Conservation (phyloP, 1,140 invertebrate species). For the Planococcus citri region DNA sequence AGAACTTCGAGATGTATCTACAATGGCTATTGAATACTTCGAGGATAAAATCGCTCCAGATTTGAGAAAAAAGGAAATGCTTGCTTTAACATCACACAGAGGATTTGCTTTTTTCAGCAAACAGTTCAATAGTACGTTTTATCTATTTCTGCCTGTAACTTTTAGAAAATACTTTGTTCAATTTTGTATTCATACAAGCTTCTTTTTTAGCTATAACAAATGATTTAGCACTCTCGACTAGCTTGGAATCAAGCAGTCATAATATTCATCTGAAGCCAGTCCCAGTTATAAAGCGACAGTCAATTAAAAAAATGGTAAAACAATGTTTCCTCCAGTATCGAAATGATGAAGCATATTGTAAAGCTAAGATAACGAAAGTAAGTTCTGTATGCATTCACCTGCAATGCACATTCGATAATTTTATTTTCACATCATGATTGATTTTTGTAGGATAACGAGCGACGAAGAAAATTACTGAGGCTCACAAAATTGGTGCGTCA, state of each 20-base stretch:
- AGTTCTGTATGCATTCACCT: too few relatives aligned
- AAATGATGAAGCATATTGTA: too few relatives aligned
- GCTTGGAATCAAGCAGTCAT: neutral
- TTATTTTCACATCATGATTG: too few relatives aligned
- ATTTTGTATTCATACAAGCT: too few relatives aligned
- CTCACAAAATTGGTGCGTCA: neutral
- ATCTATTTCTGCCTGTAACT: too few relatives aligned
- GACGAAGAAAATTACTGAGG: neutral
- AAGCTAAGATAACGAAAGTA: too few relatives aligned
- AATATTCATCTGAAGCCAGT: neutral
- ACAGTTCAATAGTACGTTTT: too few relatives aligned
- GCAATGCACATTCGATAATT: too few relatives aligned
- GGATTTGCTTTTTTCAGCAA: neutral
- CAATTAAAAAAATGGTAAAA: neutral
- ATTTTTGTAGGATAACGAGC: too few relatives aligned
- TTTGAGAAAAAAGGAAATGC: slow-evolving; percentile 33
- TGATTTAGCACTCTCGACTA: neutral
- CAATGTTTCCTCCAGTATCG: too few relatives aligned
- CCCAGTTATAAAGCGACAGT: neutral
- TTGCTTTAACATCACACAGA: neutral
- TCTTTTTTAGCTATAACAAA: neutral
- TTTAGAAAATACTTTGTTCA: too few relatives aligned
- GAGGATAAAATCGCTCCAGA: slow-evolving; percentile 72
- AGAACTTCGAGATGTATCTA: slow-evolving; percentile 79
- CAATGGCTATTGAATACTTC: slow-evolving; percentile 94